phyloP scores from a whole-genome alignment of 2,888 invertebrate species.

The Tetragnatha montana region DNA sequence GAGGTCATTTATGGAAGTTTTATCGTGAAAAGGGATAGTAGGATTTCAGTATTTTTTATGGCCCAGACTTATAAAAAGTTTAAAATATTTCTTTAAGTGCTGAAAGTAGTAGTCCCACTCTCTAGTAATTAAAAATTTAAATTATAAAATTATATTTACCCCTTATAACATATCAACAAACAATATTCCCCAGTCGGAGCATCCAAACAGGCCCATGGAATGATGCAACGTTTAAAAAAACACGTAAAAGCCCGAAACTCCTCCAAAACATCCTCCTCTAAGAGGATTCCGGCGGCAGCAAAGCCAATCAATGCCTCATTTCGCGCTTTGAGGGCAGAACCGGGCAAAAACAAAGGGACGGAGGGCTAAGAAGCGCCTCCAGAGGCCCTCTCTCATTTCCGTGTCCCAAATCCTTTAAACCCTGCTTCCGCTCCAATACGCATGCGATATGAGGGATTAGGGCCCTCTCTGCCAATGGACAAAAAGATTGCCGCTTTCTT shows the following conservation, averaged over 20 bases:
- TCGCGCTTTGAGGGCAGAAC: background rate
- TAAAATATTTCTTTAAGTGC: too few relatives aligned
- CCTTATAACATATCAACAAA: too few relatives aligned
- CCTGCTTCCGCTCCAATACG: conserved; percentile 38
- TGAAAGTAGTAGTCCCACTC: too few relatives aligned
- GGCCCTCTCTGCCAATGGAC: conserved; percentile 23
- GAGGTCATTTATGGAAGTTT: too few relatives aligned
- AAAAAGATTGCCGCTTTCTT: conserved; percentile 20
- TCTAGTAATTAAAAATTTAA: too few relatives aligned
- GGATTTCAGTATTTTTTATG: too few relatives aligned
- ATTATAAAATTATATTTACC: too few relatives aligned
- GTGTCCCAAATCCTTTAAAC: conserved; percentile 43
- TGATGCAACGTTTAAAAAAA: too few relatives aligned
- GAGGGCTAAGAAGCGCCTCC: background rate
- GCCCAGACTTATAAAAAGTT: too few relatives aligned
- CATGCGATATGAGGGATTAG: conserved; percentile 45
- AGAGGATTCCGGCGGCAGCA: background rate
- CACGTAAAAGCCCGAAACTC: background rate
- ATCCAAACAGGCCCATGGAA: too few relatives aligned
- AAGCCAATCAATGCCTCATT: conserved; percentile 1
- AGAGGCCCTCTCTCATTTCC: conserved; percentile 24
- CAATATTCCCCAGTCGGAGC: too few relatives aligned
- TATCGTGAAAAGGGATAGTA: too few relatives aligned
- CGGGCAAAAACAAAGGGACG: background rate
- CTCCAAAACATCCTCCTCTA: background rate